Base-by-base conservation (phyloP, 2,888 invertebrate species). In the Drosophila putrida region DNA sequence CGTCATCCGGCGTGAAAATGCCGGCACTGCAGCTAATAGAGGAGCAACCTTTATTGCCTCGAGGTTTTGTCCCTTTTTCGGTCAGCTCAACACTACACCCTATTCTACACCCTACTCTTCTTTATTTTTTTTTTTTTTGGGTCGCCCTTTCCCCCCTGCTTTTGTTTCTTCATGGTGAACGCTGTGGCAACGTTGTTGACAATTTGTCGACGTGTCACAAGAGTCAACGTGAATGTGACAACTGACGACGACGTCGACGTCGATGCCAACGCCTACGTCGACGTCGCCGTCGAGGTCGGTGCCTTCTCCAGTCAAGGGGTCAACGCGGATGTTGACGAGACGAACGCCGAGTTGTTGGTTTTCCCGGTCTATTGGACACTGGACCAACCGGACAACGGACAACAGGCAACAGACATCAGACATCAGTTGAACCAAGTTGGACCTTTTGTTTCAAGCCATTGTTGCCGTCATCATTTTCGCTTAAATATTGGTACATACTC, bases 141-240 rank as follows among this genome's bases (percentile, higher is more conserved):
- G n/a, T 20, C 11, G 8, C 11, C 25, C 13, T 33, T 59, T 76
- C 60, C 59, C 44, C 63, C 46, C 49, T 44, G 46, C 15, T 54
- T 66, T 13, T 62, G 72, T 62, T 88, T 59, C 71, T 78, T 71
- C 58, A 57, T 57, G 64, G 70, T 62, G 53, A 76, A 57, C 60
- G 74, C 83, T 70, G 66, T 71, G 80, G 89, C 88, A 88, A 71
- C 90, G 87, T 80, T 85, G 90, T 85, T 85, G 90, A 85, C 90
- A 85, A 88, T 85, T 85, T 85, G 90, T 90, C 87, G 90, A 88
- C 84, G 83, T 90, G 84, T 85, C 84, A 88, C 59, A 74, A 68
- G 78, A 89, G 86, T 88, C 84, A 84, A 89, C 84, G 90, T 88
- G 84, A 88, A 90, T 89, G 90, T 88, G 90, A 88, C 89, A 84